phyloP scores from a whole-genome alignment of 1,140 invertebrate species.

The Riptortus pedestris region DNA sequence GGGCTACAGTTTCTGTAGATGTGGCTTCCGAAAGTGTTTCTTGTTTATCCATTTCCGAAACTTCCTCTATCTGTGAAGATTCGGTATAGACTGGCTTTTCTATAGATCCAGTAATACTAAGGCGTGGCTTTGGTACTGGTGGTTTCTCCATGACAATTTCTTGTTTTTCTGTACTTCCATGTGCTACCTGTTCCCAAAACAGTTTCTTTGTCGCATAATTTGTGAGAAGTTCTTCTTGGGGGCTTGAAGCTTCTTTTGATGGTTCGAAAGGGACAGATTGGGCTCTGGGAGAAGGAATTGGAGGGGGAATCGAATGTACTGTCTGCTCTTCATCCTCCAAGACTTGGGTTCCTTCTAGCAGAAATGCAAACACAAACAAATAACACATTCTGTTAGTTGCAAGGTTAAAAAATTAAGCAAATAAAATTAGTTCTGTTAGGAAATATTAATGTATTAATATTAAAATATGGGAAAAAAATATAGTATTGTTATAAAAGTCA shows the following conservation, averaged over 20 bases:
- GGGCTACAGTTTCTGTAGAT: conserved; percentile 24
- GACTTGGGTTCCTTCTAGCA: conserved; percentile 7
- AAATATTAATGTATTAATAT: no score
- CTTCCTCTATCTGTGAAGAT: conserved; percentile 31
- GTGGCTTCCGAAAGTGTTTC: conserved; percentile 1
- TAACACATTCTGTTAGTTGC: conserved; percentile 7
- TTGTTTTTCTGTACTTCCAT: conserved; percentile 10
- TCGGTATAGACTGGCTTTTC: conserved; percentile 29
- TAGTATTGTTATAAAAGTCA: no score
- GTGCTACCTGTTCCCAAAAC: conserved; percentile 41
- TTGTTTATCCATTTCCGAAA: conserved; percentile 30
- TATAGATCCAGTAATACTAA: conserved; percentile 31
- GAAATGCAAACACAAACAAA: conserved; percentile 1
- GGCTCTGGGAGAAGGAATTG: conserved; percentile 21
- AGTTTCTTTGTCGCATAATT: conserved; percentile 37
- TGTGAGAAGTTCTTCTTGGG: conserved; percentile 18
- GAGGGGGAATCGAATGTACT: conserved; percentile 21
- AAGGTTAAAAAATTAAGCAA: neutral
- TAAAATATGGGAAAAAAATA: no score
- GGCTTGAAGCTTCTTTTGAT: conserved; percentile 9
- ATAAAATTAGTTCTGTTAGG: neutral
- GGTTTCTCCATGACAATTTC: conserved; percentile 26
- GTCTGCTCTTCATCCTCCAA: conserved; percentile 18
- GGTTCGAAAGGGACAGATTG: conserved; percentile 24
- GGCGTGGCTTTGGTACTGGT: conserved; percentile 39